Evolutionary conservation across 1,140 invertebrate genomes (phyloP).

Genomic region (Musca vetustissima): DNA sequence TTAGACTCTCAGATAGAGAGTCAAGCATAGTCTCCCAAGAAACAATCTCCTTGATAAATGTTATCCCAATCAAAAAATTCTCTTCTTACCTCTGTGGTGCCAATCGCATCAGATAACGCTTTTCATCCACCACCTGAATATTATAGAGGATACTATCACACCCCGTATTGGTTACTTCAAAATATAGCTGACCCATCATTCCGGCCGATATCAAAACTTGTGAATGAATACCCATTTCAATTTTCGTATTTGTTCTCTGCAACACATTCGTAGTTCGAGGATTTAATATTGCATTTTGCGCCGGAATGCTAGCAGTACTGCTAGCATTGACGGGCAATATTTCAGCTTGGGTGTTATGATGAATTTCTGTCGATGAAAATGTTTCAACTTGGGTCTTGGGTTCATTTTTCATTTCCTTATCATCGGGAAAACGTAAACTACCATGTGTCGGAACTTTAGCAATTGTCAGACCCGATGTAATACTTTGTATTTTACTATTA

Average conservation of each 20-base stretch:
- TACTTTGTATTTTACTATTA: constrained; percentile 6
- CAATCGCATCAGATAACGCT: constrained; percentile 58
- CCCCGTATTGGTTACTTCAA: constrained; percentile 62
- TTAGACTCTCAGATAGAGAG: too few species aligned
- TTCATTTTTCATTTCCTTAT: constrained; percentile 9
- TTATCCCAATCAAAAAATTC: too few species aligned
- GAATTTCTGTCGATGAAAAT: constrained; percentile 48
- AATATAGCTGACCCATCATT: constrained; percentile 48
- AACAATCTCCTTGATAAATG: too few species aligned
- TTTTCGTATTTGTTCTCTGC: constrained; percentile 48
- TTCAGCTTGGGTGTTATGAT: constrained; percentile 5
- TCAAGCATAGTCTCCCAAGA: too few species aligned
- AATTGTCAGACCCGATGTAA: background rate
- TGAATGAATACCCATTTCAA: constrained; percentile 50
- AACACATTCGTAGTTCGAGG: constrained; percentile 32
- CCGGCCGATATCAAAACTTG: constrained; percentile 45
- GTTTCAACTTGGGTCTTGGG: constrained; percentile 49
- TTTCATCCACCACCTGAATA: constrained; percentile 60
- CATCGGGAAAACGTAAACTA: constrained; percentile 40
- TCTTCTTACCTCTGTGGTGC: constrained; percentile 44
- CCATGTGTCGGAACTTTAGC: constrained; percentile 27
- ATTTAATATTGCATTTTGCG: background rate
- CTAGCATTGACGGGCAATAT: too few species aligned
- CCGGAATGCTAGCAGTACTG: too few species aligned
- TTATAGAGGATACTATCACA: constrained; percentile 57